Evolutionary conservation across 2,888 invertebrate genomes (phyloP), one percentile per base, ranked within the genome.

Genomic region (Cerceris rybyensis): DNA sequence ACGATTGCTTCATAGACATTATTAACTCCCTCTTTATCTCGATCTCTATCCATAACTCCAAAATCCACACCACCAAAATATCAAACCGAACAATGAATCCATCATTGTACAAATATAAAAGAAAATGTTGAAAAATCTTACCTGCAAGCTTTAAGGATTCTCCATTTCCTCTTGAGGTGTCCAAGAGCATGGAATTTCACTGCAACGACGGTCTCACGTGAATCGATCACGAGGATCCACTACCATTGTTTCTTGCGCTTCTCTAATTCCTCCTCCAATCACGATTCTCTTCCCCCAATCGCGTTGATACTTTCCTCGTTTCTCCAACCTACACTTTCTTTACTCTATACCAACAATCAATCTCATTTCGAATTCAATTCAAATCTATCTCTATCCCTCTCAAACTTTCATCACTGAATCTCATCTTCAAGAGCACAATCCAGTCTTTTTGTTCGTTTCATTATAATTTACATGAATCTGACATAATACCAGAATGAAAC

Each of bases 91-190:
- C 2, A 41, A 28, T 7, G n/a, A 5, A 6, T 42, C 8, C 6
- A 61, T 9, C 42, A 14, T 8, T 2, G 39, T 13, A n/a, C 28
- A 39, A n/a, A 9, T 55, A 7, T 8, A 14, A 13, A 67, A n/a
- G 17, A 39, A 16, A 73, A 55, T 55, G 58, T 55, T 39, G 28
- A n/a, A 14, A 16, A 59, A 49, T n/a, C 86, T 81, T 69, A 85
- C 84, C 84, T 84, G 70, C 60, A 17, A 59, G 64, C 49, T 58
- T 79, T 54, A 80, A 82, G 77, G 60, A 78, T 70, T 82, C 61
- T 75, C 75, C 86, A 86, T 86, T 52, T 75, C 58, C 66, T 17
- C 50, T 42, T n/a, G 52, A 64, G 59, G 43, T 17, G 41, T 59
- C 42, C 60, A 57, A 49, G 66, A 57, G 59, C 68, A 59, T 46